phyloP scores from a whole-genome alignment of 1,140 invertebrate genomes.

The Drosophila melanica region DNA sequence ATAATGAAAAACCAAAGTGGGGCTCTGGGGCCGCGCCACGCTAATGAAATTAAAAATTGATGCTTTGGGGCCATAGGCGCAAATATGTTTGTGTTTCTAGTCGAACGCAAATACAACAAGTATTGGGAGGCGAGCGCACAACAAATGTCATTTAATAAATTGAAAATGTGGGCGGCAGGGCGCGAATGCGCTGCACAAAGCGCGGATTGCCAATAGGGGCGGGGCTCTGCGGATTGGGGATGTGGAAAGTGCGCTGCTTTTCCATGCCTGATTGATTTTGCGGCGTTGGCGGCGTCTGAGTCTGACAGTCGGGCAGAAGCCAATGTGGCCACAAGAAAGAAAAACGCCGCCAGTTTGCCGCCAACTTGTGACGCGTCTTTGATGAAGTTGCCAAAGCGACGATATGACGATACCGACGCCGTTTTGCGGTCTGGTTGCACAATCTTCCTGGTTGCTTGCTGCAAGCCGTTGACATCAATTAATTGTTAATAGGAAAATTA shows the following conservation, averaged over 20 bases:
- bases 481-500: constrained; percentile 34
- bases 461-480: constrained; percentile 79
- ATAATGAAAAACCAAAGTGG: constrained; percentile 71
- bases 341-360: constrained; percentile 50
- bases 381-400: constrained; percentile 70
- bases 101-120: constrained; percentile 43
- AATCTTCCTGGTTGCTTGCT: constrained; percentile 76
- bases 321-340: constrained; percentile 65
- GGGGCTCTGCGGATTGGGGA: background rate
- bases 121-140: constrained; percentile 12
- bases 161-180: constrained; percentile 53
- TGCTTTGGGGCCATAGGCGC: constrained; percentile 69
- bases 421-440: constrained; percentile 69
- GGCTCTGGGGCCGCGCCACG: constrained; percentile 43
- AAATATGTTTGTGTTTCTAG: constrained; percentile 40
- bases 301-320: constrained; percentile 10
- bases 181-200: background rate
- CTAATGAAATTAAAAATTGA: constrained; percentile 83
- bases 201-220: background rate
- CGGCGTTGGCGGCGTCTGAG: constrained; percentile 63
- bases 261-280: constrained; percentile 74
- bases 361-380: constrained; percentile 68
- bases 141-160: constrained; percentile 82
- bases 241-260: constrained; percentile 40
- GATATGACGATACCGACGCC: constrained; percentile 30